phyloP scores from a whole-genome alignment of 2,113 vertebrate species.

The Rhagologus leucostigma region DNA sequence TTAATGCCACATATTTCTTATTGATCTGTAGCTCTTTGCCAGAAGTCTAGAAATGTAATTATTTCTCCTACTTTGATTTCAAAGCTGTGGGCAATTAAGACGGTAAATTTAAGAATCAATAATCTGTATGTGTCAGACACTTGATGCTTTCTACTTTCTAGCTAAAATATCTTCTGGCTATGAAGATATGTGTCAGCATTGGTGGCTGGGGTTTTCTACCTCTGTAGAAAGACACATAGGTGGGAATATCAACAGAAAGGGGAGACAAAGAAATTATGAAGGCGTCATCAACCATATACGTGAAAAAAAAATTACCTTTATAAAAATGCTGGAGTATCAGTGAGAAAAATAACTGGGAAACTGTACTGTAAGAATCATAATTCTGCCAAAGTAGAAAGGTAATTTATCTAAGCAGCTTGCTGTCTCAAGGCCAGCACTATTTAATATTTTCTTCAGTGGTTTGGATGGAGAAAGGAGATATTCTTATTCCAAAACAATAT shows the following conservation, averaged over 20 bases:
- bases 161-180: not conserved
- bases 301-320: not conserved
- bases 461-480: not conserved
- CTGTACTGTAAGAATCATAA: not conserved
- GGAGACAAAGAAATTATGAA: not conserved
- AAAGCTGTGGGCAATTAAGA: not conserved
- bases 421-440: not conserved
- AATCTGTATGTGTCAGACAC: not conserved
- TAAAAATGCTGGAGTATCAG: not conserved
- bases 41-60: not conserved
- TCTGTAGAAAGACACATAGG: not conserved
- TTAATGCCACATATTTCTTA: not conserved
- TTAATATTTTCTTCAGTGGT: not conserved
- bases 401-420: not conserved
- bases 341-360: not conserved
- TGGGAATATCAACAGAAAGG: not conserved
- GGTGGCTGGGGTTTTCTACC: not conserved
- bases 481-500: not conserved
- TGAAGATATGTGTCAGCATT: not conserved
- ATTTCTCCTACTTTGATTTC: not conserved
- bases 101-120: not conserved
- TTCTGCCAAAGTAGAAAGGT: not conserved
- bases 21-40: not conserved
- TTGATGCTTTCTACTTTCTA: not conserved
- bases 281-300: accelerated